These are phyloP conservation scores for Butastur rufipennis DNA, from an alignment of 2,113 vertebrate species.

Conservation along the genomic window DNA sequence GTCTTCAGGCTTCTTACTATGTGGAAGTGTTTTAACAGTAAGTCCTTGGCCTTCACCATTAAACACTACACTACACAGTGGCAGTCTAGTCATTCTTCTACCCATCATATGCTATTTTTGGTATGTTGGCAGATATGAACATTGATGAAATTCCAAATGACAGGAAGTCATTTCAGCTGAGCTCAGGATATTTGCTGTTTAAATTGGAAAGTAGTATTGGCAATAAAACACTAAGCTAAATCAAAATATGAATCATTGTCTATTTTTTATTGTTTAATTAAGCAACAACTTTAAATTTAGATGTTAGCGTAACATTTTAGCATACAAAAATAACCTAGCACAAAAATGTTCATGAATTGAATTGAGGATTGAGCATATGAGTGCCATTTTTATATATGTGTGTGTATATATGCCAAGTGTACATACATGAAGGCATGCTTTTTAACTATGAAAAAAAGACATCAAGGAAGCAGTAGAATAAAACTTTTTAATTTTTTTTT, in stretches of 20 bases:
- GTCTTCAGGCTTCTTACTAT: background rate
- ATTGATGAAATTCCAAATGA: background rate
- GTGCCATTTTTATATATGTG: background rate
- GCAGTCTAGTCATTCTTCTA: background rate
- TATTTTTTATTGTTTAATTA: background rate
- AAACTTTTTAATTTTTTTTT: background rate
- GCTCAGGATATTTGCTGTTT: background rate
- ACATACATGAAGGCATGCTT: background rate
- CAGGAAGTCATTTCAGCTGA: background rate
- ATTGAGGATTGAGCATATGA: background rate
- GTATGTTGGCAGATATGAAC: background rate
- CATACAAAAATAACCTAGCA: background rate
- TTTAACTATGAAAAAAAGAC: background rate
- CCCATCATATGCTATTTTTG: background rate
- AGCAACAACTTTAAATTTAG: background rate
- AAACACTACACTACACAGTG: background rate
- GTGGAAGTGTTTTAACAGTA: background rate
- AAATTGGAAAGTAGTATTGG: background rate
- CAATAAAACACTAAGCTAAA: background rate
- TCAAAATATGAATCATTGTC: background rate
- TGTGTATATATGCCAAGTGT: background rate
- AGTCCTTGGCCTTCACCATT: background rate
- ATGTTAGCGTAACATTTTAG: background rate
- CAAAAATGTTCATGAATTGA: background rate
- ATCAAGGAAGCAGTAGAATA: background rate